Evolutionary conservation across 2,797 vertebrate species (phyloP).

Genomic region (Silurus lanzhouensis): DNA sequence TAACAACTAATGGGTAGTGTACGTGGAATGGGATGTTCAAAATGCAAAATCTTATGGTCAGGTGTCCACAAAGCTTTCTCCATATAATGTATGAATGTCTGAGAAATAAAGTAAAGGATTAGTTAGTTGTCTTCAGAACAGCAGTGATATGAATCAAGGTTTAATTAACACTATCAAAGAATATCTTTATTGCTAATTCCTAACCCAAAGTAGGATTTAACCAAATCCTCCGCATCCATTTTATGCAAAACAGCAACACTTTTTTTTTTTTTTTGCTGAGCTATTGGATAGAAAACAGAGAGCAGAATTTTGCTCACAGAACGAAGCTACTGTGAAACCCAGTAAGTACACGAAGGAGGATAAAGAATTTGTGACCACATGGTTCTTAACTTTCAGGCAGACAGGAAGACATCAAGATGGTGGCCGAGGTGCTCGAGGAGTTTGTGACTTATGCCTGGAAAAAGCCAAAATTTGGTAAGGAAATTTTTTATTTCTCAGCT

Average conservation of each 20-base stretch:
- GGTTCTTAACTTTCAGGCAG: constrained; percentile 94
- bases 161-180: too few relatives aligned
- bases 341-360: constrained; percentile 57
- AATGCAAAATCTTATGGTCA: too few relatives aligned
- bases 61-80: too few relatives aligned
- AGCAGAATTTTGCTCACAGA: too few relatives aligned
- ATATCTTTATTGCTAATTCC: too few relatives aligned
- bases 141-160: neutral
- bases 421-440: constrained; percentile 96
- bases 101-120: neutral
- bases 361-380: constrained; percentile 92
- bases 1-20: too few relatives aligned
- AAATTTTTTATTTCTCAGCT: constrained; percentile 84
- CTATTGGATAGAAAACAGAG: neutral
- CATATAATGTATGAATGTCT: too few relatives aligned
- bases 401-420: constrained; percentile 95
- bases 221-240: too few relatives aligned
- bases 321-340: neutral
- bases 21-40: too few relatives aligned
- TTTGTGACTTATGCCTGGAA: constrained; percentile 91
- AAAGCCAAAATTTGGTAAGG: constrained; percentile 91
- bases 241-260: too few relatives aligned
- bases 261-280: too few relatives aligned
- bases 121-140: neutral
- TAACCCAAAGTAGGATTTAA: too few relatives aligned